A percentile compares a stretch with the other conserved stretches of the same genome.
These are phyloP conservation scores for Otolemur garnettii DNA, from an alignment of 2,113 vertebrate genomes.

Conservation along the genomic window DNA sequence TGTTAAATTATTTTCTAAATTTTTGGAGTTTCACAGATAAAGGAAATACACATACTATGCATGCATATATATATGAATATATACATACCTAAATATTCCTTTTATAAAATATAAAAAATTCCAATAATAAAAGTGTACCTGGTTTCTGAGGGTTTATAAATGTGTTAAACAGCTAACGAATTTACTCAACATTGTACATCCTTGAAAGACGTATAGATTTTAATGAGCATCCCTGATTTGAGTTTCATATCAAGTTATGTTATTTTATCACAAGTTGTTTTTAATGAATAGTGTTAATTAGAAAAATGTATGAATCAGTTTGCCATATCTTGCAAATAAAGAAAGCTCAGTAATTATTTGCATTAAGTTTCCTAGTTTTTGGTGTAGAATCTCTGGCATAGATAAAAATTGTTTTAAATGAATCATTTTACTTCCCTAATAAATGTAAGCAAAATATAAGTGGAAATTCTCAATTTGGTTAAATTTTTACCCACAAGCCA, in stretches of 20 bases:
- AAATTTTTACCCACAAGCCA: neutral
- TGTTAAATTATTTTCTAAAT: constrained; percentile 87
- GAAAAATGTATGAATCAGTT: constrained; percentile 55
- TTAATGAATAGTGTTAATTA: constrained; percentile 74
- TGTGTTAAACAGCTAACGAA: constrained; percentile 80
- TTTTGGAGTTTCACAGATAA: constrained; percentile 63
- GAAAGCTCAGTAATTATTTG: neutral
- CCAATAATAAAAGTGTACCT: constrained; percentile 78
- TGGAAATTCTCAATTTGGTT: neutral
- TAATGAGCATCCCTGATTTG: constrained; percentile 83
- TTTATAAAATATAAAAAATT: constrained; percentile 73
- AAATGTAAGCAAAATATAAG: neutral
- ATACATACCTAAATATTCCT: constrained; percentile 40
- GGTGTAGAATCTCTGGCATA: neutral
- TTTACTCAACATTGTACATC: constrained; percentile 82
- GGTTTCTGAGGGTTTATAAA: constrained; percentile 59
- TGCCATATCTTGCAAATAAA: constrained; percentile 30
- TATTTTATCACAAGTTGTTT: constrained; percentile 77
- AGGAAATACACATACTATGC: neutral
- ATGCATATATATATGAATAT: neutral
- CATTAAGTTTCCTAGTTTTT: constrained; percentile 9
- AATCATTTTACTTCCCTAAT: neutral
- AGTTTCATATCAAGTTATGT: constrained; percentile 72
- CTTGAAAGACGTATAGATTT: constrained; percentile 82
- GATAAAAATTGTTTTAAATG: neutral